phyloP scores from a whole-genome alignment of 35 echinoderm and acorn worm genomes.

The Diadema setosum region DNA sequence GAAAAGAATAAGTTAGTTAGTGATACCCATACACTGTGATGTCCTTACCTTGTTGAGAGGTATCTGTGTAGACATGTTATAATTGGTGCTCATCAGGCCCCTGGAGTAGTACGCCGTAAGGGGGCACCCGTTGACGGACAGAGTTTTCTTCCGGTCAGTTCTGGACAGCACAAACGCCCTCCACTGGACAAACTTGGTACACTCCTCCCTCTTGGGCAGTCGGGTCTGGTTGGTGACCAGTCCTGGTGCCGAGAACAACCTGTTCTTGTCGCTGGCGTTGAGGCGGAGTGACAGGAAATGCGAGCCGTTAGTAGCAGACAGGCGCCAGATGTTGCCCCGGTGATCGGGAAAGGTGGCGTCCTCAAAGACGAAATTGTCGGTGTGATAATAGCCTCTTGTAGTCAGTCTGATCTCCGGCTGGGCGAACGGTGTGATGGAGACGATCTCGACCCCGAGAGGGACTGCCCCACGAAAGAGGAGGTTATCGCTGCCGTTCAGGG shows the following conservation, averaged over 20 bases:
- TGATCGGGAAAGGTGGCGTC: slow-evolving; percentile 78
- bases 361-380: slow-evolving; percentile 88
- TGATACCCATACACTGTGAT: not conserved
- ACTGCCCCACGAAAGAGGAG: slow-evolving; percentile 61
- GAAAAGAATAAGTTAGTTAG: not conserved
- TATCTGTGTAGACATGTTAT: slow-evolving; percentile 72
- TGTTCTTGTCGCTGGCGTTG: slow-evolving; percentile 47
- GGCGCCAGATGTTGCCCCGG: slow-evolving; percentile 72
- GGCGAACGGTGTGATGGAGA: slow-evolving; percentile 85
- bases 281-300: slow-evolving; percentile 56
- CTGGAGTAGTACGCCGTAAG: slow-evolving; percentile 70
- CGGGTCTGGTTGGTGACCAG: not conserved
- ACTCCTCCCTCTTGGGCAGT: not conserved
- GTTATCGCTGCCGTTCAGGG: slow-evolving; percentile 40
- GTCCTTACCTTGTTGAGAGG: slow-evolving; percentile 62
- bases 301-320: slow-evolving; percentile 34
- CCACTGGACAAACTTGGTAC: slow-evolving; percentile 91
- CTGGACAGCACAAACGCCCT: slow-evolving; percentile 75
- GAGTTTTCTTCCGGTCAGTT: slow-evolving; percentile 73
- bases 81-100: slow-evolving; percentile 50
- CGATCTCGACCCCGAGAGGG: slow-evolving; percentile 78
- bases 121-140: slow-evolving; percentile 56
- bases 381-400: slow-evolving; percentile 87
- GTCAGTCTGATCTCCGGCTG: slow-evolving; percentile 70
- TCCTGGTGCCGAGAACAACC: not conserved